Percentiles rank a stretch among this genome's conserved stretches.
These are phyloP conservation scores for Bradypodion pumilum DNA, from an alignment of 2,797 vertebrate genomes.

Conservation along the genomic window DNA sequence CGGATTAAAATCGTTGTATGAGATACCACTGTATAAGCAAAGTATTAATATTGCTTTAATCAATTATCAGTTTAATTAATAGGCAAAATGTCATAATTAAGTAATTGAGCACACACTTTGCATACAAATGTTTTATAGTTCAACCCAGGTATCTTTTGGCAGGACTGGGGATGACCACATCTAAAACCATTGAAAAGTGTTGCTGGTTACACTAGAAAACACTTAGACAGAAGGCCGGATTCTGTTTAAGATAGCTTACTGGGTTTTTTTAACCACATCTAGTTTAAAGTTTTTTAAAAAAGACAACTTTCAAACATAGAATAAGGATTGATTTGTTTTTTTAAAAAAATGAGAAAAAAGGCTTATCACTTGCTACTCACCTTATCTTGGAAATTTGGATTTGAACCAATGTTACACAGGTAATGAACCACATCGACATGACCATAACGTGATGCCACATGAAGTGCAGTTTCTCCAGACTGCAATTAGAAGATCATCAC, in stretches of 20 bases:
- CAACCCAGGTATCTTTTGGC: not conserved
- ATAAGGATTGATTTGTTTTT: not conserved
- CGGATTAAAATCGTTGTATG: too few relatives aligned
- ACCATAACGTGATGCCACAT: conserved; percentile 93
- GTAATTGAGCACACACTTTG: not conserved
- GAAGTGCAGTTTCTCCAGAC: conserved; percentile 95
- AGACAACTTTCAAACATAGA: conserved; percentile 25
- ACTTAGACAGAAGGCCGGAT: not conserved
- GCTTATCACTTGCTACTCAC: conserved; percentile 71
- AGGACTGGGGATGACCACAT: not conserved
- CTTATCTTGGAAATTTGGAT: conserved; percentile 91
- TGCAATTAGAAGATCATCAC: conserved; percentile 68
- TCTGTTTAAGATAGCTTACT: not conserved
- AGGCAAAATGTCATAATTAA: not conserved
- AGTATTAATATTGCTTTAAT: too few relatives aligned
- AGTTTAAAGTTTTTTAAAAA: not conserved
- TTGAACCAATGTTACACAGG: conserved; percentile 89
- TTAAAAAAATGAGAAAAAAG: not conserved
- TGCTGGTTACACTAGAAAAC: not conserved
- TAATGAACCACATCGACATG: conserved; percentile 94
- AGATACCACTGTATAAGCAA: too few relatives aligned
- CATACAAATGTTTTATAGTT: not conserved
- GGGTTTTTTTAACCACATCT: not conserved
- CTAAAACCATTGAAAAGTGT: not conserved
- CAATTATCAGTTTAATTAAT: too few relatives aligned